A percentile compares a stretch with the other conserved stretches of the same genome.
Evolutionary conservation across 2,113 vertebrate species (phyloP).

Genomic region (Pipa parva): DNA sequence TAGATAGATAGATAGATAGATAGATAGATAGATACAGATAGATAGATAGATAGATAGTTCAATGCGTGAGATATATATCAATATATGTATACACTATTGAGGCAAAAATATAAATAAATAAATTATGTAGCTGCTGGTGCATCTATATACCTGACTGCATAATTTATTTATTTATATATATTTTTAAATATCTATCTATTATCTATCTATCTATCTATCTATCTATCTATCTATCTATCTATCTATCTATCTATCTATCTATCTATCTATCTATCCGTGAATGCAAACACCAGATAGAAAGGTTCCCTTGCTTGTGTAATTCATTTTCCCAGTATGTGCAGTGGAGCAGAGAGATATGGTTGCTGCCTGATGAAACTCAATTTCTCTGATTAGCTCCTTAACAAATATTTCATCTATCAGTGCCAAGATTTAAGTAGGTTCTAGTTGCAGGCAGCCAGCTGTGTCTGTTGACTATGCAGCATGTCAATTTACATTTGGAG

Average conservation of each 20-base stretch:
- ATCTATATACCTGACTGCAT: conserved; percentile 3
- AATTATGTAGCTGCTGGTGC: too few species aligned
- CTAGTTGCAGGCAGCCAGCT: conserved; percentile 71
- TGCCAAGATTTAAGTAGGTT: conserved; percentile 76
- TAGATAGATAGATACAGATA: too few species aligned
- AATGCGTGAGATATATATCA: too few species aligned
- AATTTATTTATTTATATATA: conserved; percentile 16
- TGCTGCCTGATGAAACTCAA: conserved; percentile 87
- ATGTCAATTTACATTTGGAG: conserved; percentile 82
- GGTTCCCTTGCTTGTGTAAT: conserved; percentile 35
- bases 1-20: too few species aligned
- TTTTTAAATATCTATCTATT: neutral
- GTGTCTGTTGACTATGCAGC: conserved; percentile 89
- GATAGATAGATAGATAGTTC: too few species aligned
- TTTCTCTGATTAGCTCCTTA: conserved; percentile 93
- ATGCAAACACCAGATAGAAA: conserved; percentile 44
- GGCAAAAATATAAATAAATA: too few species aligned
- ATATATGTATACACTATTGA: too few species aligned
- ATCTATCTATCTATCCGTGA: neutral
- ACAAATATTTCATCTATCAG: conserved; percentile 95
- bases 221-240: neutral
- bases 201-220: neutral
- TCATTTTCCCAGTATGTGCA: conserved; percentile 84
- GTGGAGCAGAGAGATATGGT: conserved; percentile 77
- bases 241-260: neutral